Base-by-base conservation (phyloP, 1,140 invertebrate genomes). In the Heliconius nattereri region DNA sequence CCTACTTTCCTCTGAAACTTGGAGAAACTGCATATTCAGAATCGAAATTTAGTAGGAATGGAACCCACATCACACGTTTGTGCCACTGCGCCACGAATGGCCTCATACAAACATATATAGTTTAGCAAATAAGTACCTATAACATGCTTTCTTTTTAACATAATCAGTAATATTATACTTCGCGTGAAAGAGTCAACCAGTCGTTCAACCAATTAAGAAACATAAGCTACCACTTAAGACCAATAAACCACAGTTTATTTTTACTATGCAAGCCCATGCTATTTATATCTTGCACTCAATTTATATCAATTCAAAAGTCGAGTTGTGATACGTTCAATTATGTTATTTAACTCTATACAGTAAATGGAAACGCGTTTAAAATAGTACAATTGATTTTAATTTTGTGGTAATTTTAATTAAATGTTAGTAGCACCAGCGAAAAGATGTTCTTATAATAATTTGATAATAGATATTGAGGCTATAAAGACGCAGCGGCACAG, bases 201-300 rank as follows among this genome's bases (percentile, higher is more conserved):
- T 54, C 79, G 75, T 81, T 81, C 75, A 78, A 81, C 71, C 79
- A 81, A 81, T 80, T 80, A 80, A 49, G 71, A 76, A 80, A 73
- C 70, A 80, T 80, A 80, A 81, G 75, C 79, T 66, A 81, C 79
- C 79, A 81, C 79, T 81, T 78, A 71, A 60, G 75, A 13, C 75
- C 77, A 81, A 81, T 81, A 77, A 81, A 76, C 75, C 71, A 66
- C 75, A 77, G 71, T 80, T 76, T 80, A 80, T 80, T 80, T 80
- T 80, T 73, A 80, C 49, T 52, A 76, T 80, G 74, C 70, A 70
- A 73, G 74, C 76, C 82, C 78, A 11, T 60, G 83, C 84, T 91
- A 91, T 91, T 90, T 91, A 88, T 91, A 91, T 87, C 81, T 66
- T 81, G 79, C 71, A 79, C 82, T 90, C 88, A 91, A 91, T 91